Conservation (phyloP, 1,140 invertebrate genomes). For the Hycleus phaleratus region DNA sequence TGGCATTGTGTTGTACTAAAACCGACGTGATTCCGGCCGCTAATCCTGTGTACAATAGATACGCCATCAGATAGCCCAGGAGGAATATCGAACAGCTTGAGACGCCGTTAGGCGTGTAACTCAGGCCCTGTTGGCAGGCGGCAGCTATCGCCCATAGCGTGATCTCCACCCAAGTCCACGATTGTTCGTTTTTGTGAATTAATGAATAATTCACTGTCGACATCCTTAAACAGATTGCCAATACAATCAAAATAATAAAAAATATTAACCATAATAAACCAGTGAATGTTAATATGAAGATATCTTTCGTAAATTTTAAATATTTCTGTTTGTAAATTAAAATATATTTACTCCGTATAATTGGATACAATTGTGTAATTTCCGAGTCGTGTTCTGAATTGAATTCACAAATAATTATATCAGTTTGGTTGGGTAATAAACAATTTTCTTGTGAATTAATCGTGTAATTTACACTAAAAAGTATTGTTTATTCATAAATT, state of each 20-base stretch:
- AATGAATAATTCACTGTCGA: slow-evolving; percentile 24
- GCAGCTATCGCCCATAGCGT: slow-evolving; percentile 32
- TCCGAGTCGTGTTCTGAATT: not conserved
- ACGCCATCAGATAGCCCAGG: slow-evolving; percentile 28
- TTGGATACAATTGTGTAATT: slow-evolving; percentile 6
- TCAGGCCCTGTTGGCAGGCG: slow-evolving; percentile 33
- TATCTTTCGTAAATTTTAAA: slow-evolving; percentile 26
- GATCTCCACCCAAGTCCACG: slow-evolving; percentile 32
- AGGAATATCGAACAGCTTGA: slow-evolving; percentile 30
- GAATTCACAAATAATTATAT: slow-evolving; percentile 6
- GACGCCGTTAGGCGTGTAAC: slow-evolving; percentile 27
- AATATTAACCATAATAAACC: slow-evolving; percentile 31
- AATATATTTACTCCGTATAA: slow-evolving; percentile 15
- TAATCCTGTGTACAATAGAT: slow-evolving; percentile 34
- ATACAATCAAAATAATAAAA: slow-evolving; percentile 20
- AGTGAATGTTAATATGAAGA: slow-evolving; percentile 32
- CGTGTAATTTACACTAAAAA: not conserved
- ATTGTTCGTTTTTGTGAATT: slow-evolving; percentile 17
- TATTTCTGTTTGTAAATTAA: slow-evolving; percentile 25
- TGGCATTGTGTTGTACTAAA: slow-evolving; percentile 6
- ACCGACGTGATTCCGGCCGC: slow-evolving; percentile 34
- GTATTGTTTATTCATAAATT: not conserved
- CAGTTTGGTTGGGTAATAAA: not conserved
- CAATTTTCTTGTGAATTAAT: not conserved
- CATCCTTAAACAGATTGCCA: slow-evolving; percentile 28